Percentiles rank a stretch among this genome's conserved stretches.
These are phyloP conservation scores for Clostera curtula DNA, from an alignment of 2,888 invertebrate genomes.

Conservation along the genomic window DNA sequence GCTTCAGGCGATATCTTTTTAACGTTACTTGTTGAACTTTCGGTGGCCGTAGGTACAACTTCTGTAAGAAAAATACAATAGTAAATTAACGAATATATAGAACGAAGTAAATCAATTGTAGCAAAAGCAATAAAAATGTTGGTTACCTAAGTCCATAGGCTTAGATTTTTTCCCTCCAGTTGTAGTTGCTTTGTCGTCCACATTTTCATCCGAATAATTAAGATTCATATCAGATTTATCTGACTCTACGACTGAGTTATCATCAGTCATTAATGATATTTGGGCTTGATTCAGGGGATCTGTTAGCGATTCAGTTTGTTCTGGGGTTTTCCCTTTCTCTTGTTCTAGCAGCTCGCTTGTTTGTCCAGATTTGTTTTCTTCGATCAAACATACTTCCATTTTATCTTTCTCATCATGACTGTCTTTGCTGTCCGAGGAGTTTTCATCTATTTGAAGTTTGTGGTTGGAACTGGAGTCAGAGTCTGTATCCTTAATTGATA, in stretches of 20 bases:
- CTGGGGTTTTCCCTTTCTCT: slow-evolving; percentile 4
- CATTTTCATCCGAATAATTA: slow-evolving; percentile 41
- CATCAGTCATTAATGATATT: slow-evolving; percentile 55
- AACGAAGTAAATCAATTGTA: neutral
- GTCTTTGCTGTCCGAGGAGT: slow-evolving; percentile 12
- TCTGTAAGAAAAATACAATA: slow-evolving; percentile 8
- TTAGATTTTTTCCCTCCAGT: slow-evolving; percentile 12
- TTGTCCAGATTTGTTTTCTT: slow-evolving; percentile 1
- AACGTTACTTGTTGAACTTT: slow-evolving; percentile 5
- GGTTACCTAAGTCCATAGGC: slow-evolving; percentile 12
- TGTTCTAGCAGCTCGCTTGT: slow-evolving; percentile 3
- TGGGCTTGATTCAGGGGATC: slow-evolving; percentile 45
- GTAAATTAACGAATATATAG: slow-evolving; percentile 5
- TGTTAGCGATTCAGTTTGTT: slow-evolving; percentile 10
- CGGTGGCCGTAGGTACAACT: slow-evolving; percentile 5
- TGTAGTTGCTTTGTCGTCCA: slow-evolving; percentile 16
- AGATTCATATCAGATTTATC: slow-evolving; percentile 41
- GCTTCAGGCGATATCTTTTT: slow-evolving; percentile 3
- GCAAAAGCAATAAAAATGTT: neutral
- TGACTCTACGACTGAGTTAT: slow-evolving; percentile 41
- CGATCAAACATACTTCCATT: slow-evolving; percentile 8
- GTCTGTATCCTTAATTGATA: slow-evolving; percentile 42
- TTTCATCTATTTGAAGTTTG: slow-evolving; percentile 28
- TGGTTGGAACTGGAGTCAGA: slow-evolving; percentile 24
- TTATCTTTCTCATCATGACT: slow-evolving; percentile 9